phyloP scores from a whole-genome alignment of 2,113 vertebrate species.

The Cyprinodon brontotheroides region DNA sequence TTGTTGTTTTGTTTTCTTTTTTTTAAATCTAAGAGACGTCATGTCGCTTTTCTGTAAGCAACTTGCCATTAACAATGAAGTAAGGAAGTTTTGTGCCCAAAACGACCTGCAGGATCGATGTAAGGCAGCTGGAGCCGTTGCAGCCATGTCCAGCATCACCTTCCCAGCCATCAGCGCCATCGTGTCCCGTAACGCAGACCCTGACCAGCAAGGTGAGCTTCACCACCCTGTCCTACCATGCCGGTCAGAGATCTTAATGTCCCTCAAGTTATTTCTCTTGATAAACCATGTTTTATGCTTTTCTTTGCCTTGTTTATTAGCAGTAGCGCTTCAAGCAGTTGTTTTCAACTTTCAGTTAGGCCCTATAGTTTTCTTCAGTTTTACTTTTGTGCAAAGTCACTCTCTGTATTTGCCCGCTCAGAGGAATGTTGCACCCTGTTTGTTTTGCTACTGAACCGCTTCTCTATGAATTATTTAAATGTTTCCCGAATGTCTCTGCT shows the following conservation, averaged over 20 bases:
- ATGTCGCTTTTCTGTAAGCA: not conserved
- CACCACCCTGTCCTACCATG: not conserved
- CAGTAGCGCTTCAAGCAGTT: not conserved
- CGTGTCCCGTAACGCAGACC: conserved; percentile 88
- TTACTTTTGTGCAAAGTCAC: not conserved
- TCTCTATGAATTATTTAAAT: conserved; percentile 1
- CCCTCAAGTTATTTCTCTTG: not conserved
- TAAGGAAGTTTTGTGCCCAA: conserved; percentile 4
- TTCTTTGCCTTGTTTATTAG: not conserved
- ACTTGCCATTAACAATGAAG: no score
- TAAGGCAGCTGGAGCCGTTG: conserved; percentile 91
- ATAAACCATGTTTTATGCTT: not conserved
- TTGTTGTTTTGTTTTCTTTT: not conserved
- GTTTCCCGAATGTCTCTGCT: not conserved
- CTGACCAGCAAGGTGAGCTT: conserved; percentile 85
- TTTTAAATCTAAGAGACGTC: not conserved
- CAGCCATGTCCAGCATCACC: conserved; percentile 93
- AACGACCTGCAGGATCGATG: conserved; percentile 86
- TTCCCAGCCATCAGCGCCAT: conserved; percentile 90
- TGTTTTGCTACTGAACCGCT: conserved; percentile 2
- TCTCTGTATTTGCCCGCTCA: not conserved
- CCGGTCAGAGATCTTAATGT: not conserved
- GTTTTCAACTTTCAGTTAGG: not conserved
- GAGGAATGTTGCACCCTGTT: not conserved
- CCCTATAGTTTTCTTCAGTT: not conserved